phyloP scores from a whole-genome alignment of 2,113 vertebrate genomes.

The Ciconia boyciana region DNA sequence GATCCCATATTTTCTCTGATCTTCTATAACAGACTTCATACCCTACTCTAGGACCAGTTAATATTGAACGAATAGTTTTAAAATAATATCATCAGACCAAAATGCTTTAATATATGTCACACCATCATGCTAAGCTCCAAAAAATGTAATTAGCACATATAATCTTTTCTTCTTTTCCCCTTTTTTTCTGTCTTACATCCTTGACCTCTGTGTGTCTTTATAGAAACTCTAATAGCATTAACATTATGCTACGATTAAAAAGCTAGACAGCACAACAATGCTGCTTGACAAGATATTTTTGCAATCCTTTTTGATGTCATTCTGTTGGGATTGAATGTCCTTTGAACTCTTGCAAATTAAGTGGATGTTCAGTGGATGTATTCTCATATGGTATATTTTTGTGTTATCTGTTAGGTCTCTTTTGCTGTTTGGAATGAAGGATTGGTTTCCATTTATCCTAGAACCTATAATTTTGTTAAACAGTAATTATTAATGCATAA shows the following conservation, averaged over 20 bases:
- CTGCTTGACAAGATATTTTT: conserved; percentile 71
- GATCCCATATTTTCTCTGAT: not conserved
- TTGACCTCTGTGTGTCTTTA: conserved; percentile 67
- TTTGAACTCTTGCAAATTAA: conserved; percentile 72
- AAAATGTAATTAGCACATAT: conserved; percentile 67
- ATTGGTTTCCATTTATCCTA: conserved; percentile 41
- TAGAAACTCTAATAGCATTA: conserved; percentile 71
- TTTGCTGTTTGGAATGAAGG: conserved; percentile 42
- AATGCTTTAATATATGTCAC: conserved; percentile 25
- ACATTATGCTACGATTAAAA: conserved; percentile 73
- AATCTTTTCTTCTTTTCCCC: conserved; percentile 30
- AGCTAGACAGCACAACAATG: conserved; percentile 67
- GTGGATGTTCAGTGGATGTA: conserved; percentile 31
- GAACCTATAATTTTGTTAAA: conserved; percentile 53
- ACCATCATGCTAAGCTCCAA: conserved; percentile 46
- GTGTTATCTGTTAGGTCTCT: conserved; percentile 24
- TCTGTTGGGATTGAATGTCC: conserved; percentile 80
- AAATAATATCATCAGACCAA: conserved; percentile 42
- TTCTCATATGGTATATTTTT: conserved; percentile 33
- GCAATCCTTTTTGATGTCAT: conserved; percentile 73
- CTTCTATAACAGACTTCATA: not conserved
- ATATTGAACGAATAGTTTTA: conserved; percentile 28
- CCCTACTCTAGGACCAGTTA: not conserved
- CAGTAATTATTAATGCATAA: conserved; percentile 34
- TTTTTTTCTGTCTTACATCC: conserved; percentile 33